Conservation (phyloP, 1,140 invertebrate genomes). For the Procambarus clarkii region DNA sequence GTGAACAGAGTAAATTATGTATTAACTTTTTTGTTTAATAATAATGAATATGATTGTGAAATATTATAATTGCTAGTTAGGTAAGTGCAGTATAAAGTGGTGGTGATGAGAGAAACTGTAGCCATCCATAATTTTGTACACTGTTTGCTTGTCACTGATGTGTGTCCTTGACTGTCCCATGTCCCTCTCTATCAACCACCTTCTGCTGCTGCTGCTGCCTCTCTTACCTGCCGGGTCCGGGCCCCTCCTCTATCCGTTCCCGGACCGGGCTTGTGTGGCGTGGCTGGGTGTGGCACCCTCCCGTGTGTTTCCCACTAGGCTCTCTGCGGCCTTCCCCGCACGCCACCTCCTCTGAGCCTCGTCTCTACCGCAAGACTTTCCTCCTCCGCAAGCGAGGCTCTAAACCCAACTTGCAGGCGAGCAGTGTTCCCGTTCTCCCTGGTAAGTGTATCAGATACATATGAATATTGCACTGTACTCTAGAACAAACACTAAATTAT, state of each 20-base stretch:
- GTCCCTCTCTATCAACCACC: not conserved
- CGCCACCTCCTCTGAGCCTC: constrained; percentile 62
- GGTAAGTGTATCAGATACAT: constrained; percentile 38
- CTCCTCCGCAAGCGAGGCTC: constrained; percentile 60
- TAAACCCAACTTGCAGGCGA: constrained; percentile 55
- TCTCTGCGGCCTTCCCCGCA: constrained; percentile 61
- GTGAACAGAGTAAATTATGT: too few species aligned
- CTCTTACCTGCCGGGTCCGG: constrained; percentile 41
- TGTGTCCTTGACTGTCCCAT: constrained; percentile 53
- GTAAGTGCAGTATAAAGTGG: not conserved
- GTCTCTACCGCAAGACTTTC: constrained; percentile 67
- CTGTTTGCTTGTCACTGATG: constrained; percentile 56
- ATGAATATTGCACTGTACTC: not conserved
- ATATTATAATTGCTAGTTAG: too few species aligned
- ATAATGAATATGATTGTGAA: too few species aligned
- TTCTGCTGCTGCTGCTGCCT: constrained; percentile 52
- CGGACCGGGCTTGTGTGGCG: constrained; percentile 53
- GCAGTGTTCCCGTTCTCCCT: constrained; percentile 58
- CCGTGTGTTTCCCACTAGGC: constrained; percentile 55
- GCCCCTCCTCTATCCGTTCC: constrained; percentile 43
- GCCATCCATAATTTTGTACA: constrained; percentile 21
- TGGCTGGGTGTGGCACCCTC: constrained; percentile 55
- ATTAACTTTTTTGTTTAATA: too few species aligned
- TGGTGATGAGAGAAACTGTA: constrained; percentile 18
- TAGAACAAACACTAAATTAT: not conserved